Base-by-base conservation (phyloP, 2,113 vertebrate genomes). In the Actenoides hombroni region DNA sequence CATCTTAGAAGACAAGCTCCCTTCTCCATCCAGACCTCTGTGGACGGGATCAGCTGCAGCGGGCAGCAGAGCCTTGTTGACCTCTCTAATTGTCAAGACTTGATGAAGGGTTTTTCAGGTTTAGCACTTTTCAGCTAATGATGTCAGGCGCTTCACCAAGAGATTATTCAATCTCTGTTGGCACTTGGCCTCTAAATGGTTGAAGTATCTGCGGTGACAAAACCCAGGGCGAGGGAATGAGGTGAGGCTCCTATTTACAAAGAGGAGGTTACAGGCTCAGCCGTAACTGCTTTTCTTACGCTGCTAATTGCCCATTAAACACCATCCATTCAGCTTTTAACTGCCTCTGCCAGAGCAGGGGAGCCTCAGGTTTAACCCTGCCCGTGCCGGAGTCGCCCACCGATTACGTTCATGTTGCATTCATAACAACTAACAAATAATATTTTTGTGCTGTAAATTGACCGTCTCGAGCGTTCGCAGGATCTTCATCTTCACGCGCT, bases 401-500 rank as follows among this genome's bases (percentile, higher is more conserved):
- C 46, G 46, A 20, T 46, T 46, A 46, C 10, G 19, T 20, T 46
- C 59, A 3, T 31, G 28, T n/a, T 49, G 54, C 10, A 39, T 70
- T 67, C 89, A 14, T 48, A 68, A 57, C 29, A 64, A 15, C n/a
- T 35, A 6, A 14, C 29, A 60, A 89, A 44, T 12, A 69, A 18
- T 1, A 8, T 26, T 13, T 26, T 13, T 20, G 77, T 26, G 31
- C 0, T 56, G 42, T 37, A 28, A 51, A 60, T 48, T 10, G 57
- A 48, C 1, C 49, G 42, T 84, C 68, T 69, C 0, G 5, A 49
- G 83, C 5, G 1, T 17, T 82, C 67, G 5, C 40, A 18, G 10
- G 54, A 6, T 44, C 44, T 10, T 29, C 11, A 0, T 2, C 21
- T 56, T 14, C 39, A 59, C 10, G 7, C 3, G 7, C 49, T 54